Evolutionary conservation across 23 tunicate species (phyloP).

Genomic region (Ascidia mentula): DNA sequence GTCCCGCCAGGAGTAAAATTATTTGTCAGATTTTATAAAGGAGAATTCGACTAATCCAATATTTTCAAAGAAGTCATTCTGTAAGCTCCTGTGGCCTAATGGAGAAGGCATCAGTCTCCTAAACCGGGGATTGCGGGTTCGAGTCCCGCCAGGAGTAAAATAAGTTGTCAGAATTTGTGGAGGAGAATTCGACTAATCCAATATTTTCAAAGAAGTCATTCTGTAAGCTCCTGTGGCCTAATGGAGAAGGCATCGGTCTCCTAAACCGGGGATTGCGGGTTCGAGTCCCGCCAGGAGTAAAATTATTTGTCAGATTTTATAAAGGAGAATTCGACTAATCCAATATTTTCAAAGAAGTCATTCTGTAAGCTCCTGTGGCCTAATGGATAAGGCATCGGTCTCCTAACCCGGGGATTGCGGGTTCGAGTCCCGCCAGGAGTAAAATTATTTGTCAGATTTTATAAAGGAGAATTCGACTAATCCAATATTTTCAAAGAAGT

Average conservation of each 20-base stretch:
- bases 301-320: too few species aligned
- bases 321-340: neutral
- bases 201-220: too few species aligned
- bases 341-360: neutral
- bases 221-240: neutral
- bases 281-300: slow-evolving; percentile 1
- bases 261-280: neutral
- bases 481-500: neutral
- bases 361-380: neutral
- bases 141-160: slow-evolving; percentile 4
- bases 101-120: neutral
- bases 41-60: neutral
- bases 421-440: slow-evolving; percentile 4
- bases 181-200: neutral
- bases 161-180: neutral
- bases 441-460: too few species aligned
- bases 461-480: neutral
- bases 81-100: neutral
- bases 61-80: too few species aligned
- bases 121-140: slow-evolving; percentile 3
- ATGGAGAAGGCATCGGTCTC: neutral
- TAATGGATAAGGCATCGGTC: slow-evolving; percentile 1
- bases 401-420: neutral
- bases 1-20: neutral
- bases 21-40: neutral